Evolutionary conservation across 1,140 invertebrate species (phyloP).

Genomic region (Leptestheria dahalacensis): DNA sequence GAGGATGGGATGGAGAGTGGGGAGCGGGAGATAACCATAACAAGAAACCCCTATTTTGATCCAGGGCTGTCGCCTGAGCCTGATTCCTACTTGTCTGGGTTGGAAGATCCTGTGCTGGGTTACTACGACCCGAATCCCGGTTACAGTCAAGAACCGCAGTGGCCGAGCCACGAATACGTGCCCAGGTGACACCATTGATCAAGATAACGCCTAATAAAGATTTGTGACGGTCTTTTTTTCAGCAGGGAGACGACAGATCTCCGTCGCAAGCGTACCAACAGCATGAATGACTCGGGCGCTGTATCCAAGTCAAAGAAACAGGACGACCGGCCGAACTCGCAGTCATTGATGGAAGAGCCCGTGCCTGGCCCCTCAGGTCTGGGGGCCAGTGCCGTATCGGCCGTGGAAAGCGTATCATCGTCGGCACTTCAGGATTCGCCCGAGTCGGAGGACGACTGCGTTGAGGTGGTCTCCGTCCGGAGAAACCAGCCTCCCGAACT

Average conservation of each 20-base stretch:
- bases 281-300: slow-evolving; percentile 7
- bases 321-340: not conserved
- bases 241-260: too few relatives aligned
- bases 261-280: slow-evolving; percentile 8
- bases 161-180: too few relatives aligned
- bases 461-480: slow-evolving; percentile 41
- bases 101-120: not conserved
- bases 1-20: slow-evolving; percentile 13
- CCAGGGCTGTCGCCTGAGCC: slow-evolving; percentile 9
- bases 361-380: slow-evolving; percentile 14
- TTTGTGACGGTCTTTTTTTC: too few relatives aligned
- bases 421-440: not conserved
- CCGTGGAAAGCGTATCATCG: slow-evolving; percentile 29
- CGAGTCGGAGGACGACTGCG: slow-evolving; percentile 29
- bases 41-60: slow-evolving; percentile 13
- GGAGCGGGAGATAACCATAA: slow-evolving; percentile 12
- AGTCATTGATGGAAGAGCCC: not conserved
- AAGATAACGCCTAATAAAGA: too few relatives aligned
- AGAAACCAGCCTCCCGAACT: slow-evolving; percentile 27
- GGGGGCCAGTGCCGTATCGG: not conserved
- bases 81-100: not conserved
- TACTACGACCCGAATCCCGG: not conserved
- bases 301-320: slow-evolving; percentile 11
- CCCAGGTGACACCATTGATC: too few relatives aligned
- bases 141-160: too few relatives aligned